Evolutionary conservation across 1,140 invertebrate genomes (phyloP).

Genomic region (Eriocheir sinensis): DNA sequence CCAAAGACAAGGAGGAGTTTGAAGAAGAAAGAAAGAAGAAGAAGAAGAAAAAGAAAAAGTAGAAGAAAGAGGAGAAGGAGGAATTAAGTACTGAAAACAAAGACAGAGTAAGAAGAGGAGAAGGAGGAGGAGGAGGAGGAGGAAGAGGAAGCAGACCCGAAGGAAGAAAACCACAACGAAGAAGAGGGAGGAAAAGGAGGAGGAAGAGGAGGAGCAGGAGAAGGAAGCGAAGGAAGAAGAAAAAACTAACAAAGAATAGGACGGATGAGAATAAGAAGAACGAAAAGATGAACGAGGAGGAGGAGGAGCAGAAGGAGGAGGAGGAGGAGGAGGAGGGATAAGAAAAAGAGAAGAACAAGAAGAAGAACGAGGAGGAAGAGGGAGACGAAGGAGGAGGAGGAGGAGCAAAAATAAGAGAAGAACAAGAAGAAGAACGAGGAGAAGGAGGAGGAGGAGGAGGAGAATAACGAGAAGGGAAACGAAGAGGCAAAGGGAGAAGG

Average conservation of each 20-base stretch:
- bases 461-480: slow-evolving; percentile 32
- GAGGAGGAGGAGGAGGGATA: neutral
- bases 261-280: neutral
- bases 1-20: neutral
- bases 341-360: neutral
- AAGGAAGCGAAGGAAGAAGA: neutral
- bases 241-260: neutral
- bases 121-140: slow-evolving; percentile 29
- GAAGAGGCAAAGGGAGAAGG: neutral
- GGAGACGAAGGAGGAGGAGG: neutral
- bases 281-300: neutral
- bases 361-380: neutral
- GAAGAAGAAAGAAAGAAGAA: neutral
- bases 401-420: neutral
- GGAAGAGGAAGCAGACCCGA: too few relatives aligned
- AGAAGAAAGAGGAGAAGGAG: slow-evolving; percentile 30
- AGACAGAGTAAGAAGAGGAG: slow-evolving; percentile 33
- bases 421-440: neutral
- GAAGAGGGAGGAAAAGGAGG: too few relatives aligned
- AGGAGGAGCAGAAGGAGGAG: neutral
- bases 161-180: too few relatives aligned
- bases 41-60: slow-evolving; percentile 18
- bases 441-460: slow-evolving; percentile 26
- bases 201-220: too few relatives aligned
- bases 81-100: neutral